Percentiles rank a stretch among this genome's conserved stretches.
Conservation (phyloP, 2,888 invertebrate genomes). For the Carpatolechia fugitivella region DNA sequence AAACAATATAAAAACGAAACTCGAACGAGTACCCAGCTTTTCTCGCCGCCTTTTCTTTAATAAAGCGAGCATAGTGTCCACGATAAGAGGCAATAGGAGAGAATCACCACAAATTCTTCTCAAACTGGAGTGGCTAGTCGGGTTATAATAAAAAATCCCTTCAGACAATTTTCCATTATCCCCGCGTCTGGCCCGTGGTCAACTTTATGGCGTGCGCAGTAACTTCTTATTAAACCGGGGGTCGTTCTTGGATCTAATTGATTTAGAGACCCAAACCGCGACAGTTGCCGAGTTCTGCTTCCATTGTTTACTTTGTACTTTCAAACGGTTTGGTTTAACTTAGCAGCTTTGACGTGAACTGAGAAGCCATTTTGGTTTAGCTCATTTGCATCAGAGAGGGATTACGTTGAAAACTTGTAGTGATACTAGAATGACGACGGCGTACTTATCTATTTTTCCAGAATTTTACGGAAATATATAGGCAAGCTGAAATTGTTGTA, state of each 20-base stretch:
- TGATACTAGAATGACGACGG: neutral
- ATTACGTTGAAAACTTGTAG: constrained; percentile 1
- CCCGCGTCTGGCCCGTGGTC: constrained; percentile 61
- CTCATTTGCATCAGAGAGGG: constrained; percentile 19
- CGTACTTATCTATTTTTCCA: neutral
- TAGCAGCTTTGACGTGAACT: constrained; percentile 28
- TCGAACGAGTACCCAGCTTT: neutral
- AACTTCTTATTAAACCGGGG: constrained; percentile 71
- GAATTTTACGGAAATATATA: neutral
- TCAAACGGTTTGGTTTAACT: constrained; percentile 37
- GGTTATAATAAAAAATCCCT: constrained; percentile 71
- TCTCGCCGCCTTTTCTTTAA: constrained; percentile 13
- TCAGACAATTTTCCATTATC: constrained; percentile 75
- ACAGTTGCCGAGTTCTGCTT: constrained; percentile 36
- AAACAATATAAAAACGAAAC: neutral
- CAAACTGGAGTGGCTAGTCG: constrained; percentile 54
- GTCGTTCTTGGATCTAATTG: constrained; percentile 53
- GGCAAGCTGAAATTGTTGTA: neutral
- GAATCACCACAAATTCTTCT: constrained; percentile 59
- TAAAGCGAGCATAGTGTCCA: constrained; percentile 28
- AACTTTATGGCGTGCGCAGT: constrained; percentile 66
- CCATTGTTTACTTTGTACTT: constrained; percentile 25
- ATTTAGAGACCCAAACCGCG: constrained; percentile 62
- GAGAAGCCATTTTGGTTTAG: constrained; percentile 20
- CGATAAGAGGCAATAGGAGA: constrained; percentile 44